Evolutionary conservation across 2,888 invertebrate genomes (phyloP).

Genomic region (Smittia aterrima): DNA sequence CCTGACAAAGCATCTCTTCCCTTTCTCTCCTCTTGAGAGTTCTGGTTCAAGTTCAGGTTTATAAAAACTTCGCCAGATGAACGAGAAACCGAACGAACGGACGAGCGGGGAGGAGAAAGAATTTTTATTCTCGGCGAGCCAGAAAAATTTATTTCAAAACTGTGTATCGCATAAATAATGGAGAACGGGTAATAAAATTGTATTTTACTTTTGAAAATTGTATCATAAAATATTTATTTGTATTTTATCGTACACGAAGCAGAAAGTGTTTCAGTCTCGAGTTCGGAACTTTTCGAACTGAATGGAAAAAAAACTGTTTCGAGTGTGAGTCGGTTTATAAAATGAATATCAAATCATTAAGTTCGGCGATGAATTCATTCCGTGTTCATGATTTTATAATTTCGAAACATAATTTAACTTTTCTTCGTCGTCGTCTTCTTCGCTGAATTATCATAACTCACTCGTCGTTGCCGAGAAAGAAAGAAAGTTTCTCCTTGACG

Average conservation of each 20-base stretch:
- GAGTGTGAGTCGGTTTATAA: not conserved
- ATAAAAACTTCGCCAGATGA: not conserved
- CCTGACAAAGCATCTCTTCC: slow-evolving; percentile 26
- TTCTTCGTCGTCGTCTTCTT: not conserved
- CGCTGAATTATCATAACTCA: not conserved
- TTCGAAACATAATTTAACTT: not conserved
- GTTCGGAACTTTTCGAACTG: not conserved
- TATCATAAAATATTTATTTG: slow-evolving; percentile 42
- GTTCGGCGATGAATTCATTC: slow-evolving; percentile 25
- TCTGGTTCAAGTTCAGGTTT: slow-evolving; percentile 1
- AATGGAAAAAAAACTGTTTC: not conserved
- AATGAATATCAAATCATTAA: slow-evolving; percentile 36
- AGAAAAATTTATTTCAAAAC: slow-evolving; percentile 28
- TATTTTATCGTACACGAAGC: slow-evolving; percentile 38
- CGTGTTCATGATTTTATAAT: slow-evolving; percentile 10
- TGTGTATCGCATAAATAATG: slow-evolving; percentile 42
- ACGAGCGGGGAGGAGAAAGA: not conserved
- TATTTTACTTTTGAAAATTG: slow-evolving; percentile 38
- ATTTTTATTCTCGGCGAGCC: not conserved
- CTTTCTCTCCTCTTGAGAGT: not conserved
- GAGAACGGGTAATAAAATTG: slow-evolving; percentile 41
- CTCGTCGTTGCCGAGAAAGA: not conserved
- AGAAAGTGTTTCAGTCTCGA: not conserved
- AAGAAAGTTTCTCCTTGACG: not conserved
- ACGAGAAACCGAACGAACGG: not conserved